A percentile compares a stretch with the other conserved stretches of the same genome.
Evolutionary conservation across 2,888 invertebrate genomes (phyloP).

Genomic region (Sussaba pulchella): DNA sequence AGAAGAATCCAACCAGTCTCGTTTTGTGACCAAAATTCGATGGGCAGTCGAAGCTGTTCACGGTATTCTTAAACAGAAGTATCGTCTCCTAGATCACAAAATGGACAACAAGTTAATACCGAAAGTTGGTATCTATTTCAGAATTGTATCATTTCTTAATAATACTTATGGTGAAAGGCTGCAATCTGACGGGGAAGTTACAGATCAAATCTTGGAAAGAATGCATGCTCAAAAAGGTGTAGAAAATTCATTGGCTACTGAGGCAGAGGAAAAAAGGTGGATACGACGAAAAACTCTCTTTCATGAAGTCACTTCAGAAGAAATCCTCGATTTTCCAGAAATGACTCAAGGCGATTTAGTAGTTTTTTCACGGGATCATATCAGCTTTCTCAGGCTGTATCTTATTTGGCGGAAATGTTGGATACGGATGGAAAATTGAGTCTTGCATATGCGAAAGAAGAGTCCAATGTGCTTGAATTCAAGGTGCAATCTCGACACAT

Average conservation of each 20-base stretch:
- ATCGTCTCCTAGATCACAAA: conserved; percentile 64
- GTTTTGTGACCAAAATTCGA: conserved; percentile 70
- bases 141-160: conserved; percentile 61
- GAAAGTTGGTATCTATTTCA: conserved; percentile 35
- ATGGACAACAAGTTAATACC: conserved; percentile 68
- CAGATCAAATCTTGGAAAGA: conserved; percentile 40
- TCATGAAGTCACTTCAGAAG: conserved; percentile 45
- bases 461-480: conserved; percentile 61
- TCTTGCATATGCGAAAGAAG: conserved; percentile 62
- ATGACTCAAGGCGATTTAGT: conserved; percentile 62
- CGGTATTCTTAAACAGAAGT: conserved; percentile 70
- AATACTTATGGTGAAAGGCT: conserved; percentile 67
- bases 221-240: conserved; percentile 46
- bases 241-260: conserved; percentile 55
- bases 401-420: conserved; percentile 68
- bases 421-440: conserved; percentile 61
- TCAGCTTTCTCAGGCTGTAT: conserved; percentile 67
- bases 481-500: conserved; percentile 64
- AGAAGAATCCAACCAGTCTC: conserved; percentile 67
- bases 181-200: conserved; percentile 53
- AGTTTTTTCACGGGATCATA: conserved; percentile 67
- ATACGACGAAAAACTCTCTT: conserved; percentile 51
- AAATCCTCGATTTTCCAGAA: conserved; percentile 66
- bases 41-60: conserved; percentile 70
- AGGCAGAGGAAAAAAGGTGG: conserved; percentile 60